Evolutionary conservation across 2,797 vertebrate species (phyloP), one percentile per base, ranked within the genome.

Genomic region (Setipinna tenuifilis): DNA sequence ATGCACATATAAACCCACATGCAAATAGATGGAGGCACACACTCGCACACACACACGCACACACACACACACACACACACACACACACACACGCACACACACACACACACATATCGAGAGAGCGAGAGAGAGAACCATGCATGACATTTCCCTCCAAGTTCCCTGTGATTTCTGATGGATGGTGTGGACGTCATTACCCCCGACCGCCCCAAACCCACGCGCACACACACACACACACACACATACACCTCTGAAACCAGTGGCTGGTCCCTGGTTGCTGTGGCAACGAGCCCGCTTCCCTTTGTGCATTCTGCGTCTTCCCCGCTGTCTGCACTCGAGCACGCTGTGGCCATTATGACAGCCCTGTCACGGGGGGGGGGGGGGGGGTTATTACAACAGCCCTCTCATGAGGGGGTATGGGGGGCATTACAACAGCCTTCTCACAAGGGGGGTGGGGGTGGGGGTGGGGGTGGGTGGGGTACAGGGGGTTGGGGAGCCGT

Each of bases 191-290:
- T 78, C 35, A 78, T 78, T 78, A 78, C 35, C 16, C 71, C 58
- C 21, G 17, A 59, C 58, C 6, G 17, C 58, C 50, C 50, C 50
- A 54, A 54, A 54, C 50, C 7, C 50, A 54, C 50, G 9, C 50
- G 9, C 1, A 54, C 35, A 41, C 35, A 41, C 35, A 41, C 35
- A 41, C 35, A 41, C 35, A 41, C 35, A 41, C 35, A 41, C 2
- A 88, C 87, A 85, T 82, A 65, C 58, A 54, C 85, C 87, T 87
- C 83, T 88, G 85, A 84, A 86, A 87, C 81, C 50, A 82, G 80
- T 84, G 84, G 35, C 35, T 84, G 78, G 71, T 82, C 48, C 83
- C 82, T 87, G 82, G 86, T 85, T 87, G 65, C 86, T 83, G 75
- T 85, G 88, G 87, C 81, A 86, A 82, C 68, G 23, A 78, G 68